Evolutionary conservation across 2,797 vertebrate species (phyloP), one percentile per base, ranked within the genome.

Genomic region (Sarcophilus harrisii): DNA sequence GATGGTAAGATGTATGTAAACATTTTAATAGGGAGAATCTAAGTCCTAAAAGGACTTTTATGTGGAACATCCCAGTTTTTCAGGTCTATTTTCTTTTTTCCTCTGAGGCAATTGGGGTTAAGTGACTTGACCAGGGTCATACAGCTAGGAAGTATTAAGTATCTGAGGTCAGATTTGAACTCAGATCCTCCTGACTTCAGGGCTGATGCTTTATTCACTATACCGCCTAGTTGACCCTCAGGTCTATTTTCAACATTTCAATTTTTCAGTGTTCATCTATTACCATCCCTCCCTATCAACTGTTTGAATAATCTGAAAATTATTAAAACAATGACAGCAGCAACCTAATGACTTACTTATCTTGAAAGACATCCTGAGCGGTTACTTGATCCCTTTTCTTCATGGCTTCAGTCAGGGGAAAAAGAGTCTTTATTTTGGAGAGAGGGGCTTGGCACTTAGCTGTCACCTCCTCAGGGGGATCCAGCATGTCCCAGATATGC

Each of bases 321-420:
- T 27, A 87, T 49, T 87, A 87, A 87, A 45, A 49, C 73, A 87
- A 49, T 11, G 38, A 49, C 73, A 87, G 73, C 38, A 94, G 27
- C 57, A 92, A 5, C 60, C 0, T 0, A 0, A 90, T 55, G 95
- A 99, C 99, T 98, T 98, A 99, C 99, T 98, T 99, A 97, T 99
- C 99, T 97, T 99, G 99, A 98, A 99, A 99, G 96, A 99, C 98
- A 96, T 99, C 99, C 97, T 99, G 99, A 28, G 99, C 99, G 45
- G 99, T 99, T 97, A 99, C 99, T 57, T 98, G 98, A 93, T 99
- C 99, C 98, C 99, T 99, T 98, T 98, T 99, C 98, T 99, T 99
- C 98, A 98, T 96, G 96, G 99, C 99, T 97, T 99, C 99, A 57
- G 99, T 99, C 91, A 99, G 99, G 57, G 99, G 99, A 95, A 99